Evolutionary conservation across 2,888 invertebrate genomes (phyloP), one percentile per base, ranked within the genome.

Genomic region (Tachina lurida): DNA sequence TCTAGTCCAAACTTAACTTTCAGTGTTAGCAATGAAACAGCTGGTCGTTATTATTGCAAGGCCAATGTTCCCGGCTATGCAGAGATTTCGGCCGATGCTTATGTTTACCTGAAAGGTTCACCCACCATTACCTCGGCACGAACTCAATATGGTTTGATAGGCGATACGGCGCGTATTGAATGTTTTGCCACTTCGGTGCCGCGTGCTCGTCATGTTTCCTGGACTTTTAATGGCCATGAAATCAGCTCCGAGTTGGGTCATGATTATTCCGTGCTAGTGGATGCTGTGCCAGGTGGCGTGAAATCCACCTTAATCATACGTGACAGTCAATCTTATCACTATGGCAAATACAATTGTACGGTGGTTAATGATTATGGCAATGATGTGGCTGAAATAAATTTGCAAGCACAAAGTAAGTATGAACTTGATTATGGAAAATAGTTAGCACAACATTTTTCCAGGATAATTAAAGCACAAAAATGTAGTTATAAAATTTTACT

Each of bases 321-420:
- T 73, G 96, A 97, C 91, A 97, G 97, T 56, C 96, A 96, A 91
- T 95, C 96, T 43, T 95, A 95, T 89, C 98, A 98, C 92, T 98
- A 98, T 90, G 98, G 98, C 62, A 94, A 95, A 88, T 98, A 98
- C 94, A 98, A 98, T 93, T 98, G 98, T 93, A 97, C 97, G 70
- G 98, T 98, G 41, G 95, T 96, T 70, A 98, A 98, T 92, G 96
- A 96, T 87, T 98, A 97, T 89, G 98, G 98, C 60, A 95, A 95
- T 88, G 98, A 97, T 91, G 95, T 96, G 68, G 95, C 96, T 88
- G 96, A 97, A 91, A 98, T 98, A 87, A 95, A 95, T 84, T 94
- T 98, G 88, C 95, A 95, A 91, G 96, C 97, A 88, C 97, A 97
- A 94, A 97, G 98, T 98, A 94, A 96, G 96, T 95, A 76, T 13